Evolutionary conservation across 2,888 invertebrate species (phyloP), one percentile per base, ranked within the genome.

Genomic region (Agrochola lota): DNA sequence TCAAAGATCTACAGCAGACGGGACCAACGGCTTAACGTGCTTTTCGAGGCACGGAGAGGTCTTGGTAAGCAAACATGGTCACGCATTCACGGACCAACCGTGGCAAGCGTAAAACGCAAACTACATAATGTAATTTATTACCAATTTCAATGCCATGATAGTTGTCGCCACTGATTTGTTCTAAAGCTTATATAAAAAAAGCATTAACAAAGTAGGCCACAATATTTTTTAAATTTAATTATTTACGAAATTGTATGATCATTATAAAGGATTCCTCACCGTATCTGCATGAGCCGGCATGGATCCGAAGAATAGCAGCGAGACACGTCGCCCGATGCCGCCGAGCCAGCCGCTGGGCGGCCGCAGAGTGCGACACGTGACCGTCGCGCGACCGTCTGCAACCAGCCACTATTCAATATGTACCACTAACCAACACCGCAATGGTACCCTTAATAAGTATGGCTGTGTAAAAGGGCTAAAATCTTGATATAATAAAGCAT

Each of bases 321-420:
- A 98, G 92, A 99, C 98, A 77, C 98, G 96, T 3, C 98, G 97
- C 0, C 99, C 98, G 84, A 99, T 97, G 0, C 99, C 99, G 12
- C 99, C 99, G 62, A 99, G 97, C 98, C 98, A 98, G 2, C 98
- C 98, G 74, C 98, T 97, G 5, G 98, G 98, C 1, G 98, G 97
- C 64, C 98, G 97, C 46, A 99, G 95, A 4, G 97, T 97, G 80
- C 97, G 97, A 87, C 98, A 98, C 1, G 95, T 92, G 74, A 98
- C 97, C 6, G 97, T 97, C 88, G 98, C 97, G 49, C 98, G 97
- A 0, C 98, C 98, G 80, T 97, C 97, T 87, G 94, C 26, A 81
- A 71, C 97, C 40, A 55, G 40, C 5, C 40, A 35, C n/a, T 52
- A 11, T 23, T 55, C 15, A 59, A 60, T 20, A 49, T 17, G 12